These are phyloP conservation scores for Eupeodes luniger DNA, from an alignment of 2,888 invertebrate species.

Conservation along the genomic window DNA sequence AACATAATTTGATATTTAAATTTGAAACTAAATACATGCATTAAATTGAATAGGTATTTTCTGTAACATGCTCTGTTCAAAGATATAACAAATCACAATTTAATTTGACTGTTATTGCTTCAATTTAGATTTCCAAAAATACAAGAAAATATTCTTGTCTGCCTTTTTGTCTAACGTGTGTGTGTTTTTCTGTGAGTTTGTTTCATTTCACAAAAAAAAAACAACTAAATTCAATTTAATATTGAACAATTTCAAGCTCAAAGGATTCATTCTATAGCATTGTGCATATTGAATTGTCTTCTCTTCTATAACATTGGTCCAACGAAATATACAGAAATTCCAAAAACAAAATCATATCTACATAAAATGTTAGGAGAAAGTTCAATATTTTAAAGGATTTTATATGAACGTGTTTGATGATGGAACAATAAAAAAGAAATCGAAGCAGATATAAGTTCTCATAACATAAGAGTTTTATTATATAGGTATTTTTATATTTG, in stretches of 20 bases:
- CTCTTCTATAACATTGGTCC: not conserved
- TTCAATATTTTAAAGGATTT: constrained; percentile 11
- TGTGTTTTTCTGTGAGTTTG: not conserved
- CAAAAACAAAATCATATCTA: not conserved
- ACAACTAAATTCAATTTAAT: not conserved
- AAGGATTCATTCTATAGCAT: not conserved
- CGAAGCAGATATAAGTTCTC: not conserved
- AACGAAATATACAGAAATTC: not conserved
- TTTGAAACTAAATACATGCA: not conserved
- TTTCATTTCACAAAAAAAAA: not conserved
- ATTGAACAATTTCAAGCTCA: constrained; percentile 9
- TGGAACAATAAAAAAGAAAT: not conserved
- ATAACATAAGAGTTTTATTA: constrained; percentile 1
- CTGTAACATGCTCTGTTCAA: not conserved
- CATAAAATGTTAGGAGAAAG: not conserved
- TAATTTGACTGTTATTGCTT: constrained; percentile 24
- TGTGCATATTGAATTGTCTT: not conserved
- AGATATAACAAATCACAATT: constrained; percentile 21
- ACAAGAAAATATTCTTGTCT: not conserved
- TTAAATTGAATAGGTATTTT: not conserved
- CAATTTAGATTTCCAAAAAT: not conserved
- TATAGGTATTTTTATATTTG: not conserved
- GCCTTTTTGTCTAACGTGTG: not conserved
- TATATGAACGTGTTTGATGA: not conserved
- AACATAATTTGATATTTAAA: constrained; percentile 11